phyloP scores from a whole-genome alignment of 53 echinoderm and acorn worm genomes.

The Astropecten irregularis region DNA sequence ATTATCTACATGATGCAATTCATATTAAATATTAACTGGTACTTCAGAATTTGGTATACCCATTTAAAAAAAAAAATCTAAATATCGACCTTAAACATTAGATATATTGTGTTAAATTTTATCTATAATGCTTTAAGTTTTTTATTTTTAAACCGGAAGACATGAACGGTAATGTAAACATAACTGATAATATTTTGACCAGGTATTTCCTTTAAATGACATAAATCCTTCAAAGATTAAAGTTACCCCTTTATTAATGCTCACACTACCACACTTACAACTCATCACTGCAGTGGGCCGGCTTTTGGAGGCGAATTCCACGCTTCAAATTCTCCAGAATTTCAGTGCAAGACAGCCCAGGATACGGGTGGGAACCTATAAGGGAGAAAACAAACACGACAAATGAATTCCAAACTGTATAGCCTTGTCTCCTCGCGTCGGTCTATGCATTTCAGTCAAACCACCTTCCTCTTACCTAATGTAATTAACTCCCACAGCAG shows the following conservation, averaged over 20 bases:
- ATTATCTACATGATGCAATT: too few relatives aligned
- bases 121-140: neutral
- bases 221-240: neutral
- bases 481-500: conserved; percentile 32
- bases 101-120: too few relatives aligned
- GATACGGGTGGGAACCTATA: conserved; percentile 21
- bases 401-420: neutral
- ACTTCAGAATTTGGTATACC: too few relatives aligned
- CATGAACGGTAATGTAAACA: neutral
- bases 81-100: too few relatives aligned
- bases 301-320: conserved; percentile 22
- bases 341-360: conserved; percentile 16
- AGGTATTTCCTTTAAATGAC: neutral
- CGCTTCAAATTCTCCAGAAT: conserved; percentile 1
- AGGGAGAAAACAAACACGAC: neutral
- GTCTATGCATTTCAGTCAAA: neutral
- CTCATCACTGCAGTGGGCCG: conserved; percentile 27
- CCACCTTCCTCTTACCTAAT: neutral
- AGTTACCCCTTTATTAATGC: neutral
- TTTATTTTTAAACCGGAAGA: neutral
- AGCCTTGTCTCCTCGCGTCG: neutral
- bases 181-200: neutral
- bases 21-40: too few relatives aligned
- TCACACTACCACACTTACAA: neutral
- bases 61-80: too few relatives aligned